Conservation (phyloP, 2,797 vertebrate genomes). For the Scleropages formosus region DNA sequence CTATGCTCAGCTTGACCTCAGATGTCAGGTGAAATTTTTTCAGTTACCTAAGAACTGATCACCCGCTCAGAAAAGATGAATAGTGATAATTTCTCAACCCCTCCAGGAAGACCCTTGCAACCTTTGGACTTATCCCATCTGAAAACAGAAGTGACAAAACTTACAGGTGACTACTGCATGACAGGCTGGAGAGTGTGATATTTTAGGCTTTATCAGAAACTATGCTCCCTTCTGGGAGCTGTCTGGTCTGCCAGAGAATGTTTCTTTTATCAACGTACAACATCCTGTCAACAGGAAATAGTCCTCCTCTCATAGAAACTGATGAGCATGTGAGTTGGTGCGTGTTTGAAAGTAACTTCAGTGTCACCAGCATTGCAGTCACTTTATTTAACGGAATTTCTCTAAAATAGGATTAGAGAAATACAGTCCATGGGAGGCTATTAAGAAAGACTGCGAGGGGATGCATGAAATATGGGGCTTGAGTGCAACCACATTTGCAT, state of each 20-base stretch:
- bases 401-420: no score
- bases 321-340: no score
- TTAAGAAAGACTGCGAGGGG: no score
- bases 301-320: slow-evolving; percentile 8
- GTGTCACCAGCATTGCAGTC: no score
- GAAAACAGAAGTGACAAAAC: slow-evolving; percentile 22
- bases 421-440: no score
- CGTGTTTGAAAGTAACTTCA: no score
- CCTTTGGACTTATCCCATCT: slow-evolving; percentile 11
- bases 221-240: slow-evolving; percentile 21
- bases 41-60: slow-evolving; percentile 16
- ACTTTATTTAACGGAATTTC: no score
- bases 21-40: slow-evolving; percentile 15
- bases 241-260: slow-evolving; percentile 8
- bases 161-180: slow-evolving; percentile 15
- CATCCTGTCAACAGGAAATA: slow-evolving; percentile 21
- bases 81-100: slow-evolving; percentile 10
- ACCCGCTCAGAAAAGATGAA: slow-evolving; percentile 10
- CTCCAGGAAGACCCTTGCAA: slow-evolving; percentile 11
- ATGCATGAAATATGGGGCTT: no score
- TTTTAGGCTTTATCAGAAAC: slow-evolving; percentile 16
- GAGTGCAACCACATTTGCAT: no score
- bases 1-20: background rate
- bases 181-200: slow-evolving; percentile 23
- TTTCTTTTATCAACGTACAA: slow-evolving; percentile 1